A percentile compares a stretch with the other conserved stretches of the same genome.
These are phyloP conservation scores for Pygoscelis antarcticus DNA, from an alignment of 2,113 vertebrate species.

Conservation along the genomic window DNA sequence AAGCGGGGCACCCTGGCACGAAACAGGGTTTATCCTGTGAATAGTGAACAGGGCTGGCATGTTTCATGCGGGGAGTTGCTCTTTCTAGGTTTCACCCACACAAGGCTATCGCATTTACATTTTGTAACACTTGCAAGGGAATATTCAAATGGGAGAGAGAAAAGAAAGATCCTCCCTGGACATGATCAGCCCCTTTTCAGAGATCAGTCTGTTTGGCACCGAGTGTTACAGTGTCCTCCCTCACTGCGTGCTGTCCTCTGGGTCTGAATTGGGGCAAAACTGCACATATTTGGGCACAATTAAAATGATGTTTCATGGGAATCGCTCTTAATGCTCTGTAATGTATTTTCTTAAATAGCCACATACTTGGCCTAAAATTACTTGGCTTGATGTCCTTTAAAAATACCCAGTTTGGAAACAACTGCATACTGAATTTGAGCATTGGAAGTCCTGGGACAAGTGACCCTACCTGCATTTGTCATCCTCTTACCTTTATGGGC, in stretches of 20 bases:
- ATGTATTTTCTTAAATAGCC: neutral
- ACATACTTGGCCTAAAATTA: neutral
- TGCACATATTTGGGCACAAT: neutral
- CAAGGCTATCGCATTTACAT: neutral
- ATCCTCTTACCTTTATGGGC: neutral
- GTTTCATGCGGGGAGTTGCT: neutral
- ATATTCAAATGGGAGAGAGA: neutral
- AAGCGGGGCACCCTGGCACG: accelerated
- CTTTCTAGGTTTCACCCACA: neutral
- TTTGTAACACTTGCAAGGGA: neutral
- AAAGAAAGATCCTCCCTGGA: neutral
- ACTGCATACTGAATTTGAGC: neutral
- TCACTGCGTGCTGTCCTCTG: neutral
- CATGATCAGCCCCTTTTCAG: neutral
- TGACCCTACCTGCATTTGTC: neutral
- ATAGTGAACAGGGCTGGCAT: neutral
- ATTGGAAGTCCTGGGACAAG: neutral
- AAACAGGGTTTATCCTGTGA: neutral
- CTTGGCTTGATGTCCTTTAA: neutral
- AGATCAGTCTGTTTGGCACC: neutral
- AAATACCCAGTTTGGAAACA: neutral
- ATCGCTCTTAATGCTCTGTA: neutral
- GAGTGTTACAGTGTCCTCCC: neutral
- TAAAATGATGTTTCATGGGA: neutral
- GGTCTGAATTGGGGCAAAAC: neutral